Conservation (phyloP, 2,113 vertebrate genomes). For the Daboia siamensis region DNA sequence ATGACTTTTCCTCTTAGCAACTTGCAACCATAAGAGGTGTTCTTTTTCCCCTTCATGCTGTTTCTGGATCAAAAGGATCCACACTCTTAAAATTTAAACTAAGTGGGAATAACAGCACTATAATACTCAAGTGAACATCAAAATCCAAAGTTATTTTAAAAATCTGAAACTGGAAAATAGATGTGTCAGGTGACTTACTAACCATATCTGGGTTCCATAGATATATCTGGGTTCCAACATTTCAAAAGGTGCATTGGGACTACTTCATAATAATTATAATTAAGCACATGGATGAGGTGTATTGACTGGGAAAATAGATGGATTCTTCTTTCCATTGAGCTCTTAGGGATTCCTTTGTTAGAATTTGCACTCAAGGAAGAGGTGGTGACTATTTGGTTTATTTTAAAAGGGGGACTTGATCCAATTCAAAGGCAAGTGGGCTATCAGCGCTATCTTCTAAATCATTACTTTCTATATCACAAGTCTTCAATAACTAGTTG, state of each 20-base stretch:
- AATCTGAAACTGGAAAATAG: not conserved
- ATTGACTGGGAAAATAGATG: not conserved
- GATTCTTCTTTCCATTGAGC: not conserved
- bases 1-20: not conserved
- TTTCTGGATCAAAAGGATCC: constrained; percentile 31
- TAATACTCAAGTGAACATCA: not conserved
- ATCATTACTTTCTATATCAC: not conserved
- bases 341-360: not conserved
- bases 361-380: not conserved
- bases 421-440: not conserved
- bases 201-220: not conserved
- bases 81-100: constrained; percentile 15
- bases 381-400: not conserved
- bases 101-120: not conserved
- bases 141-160: not conserved
- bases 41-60: not conserved
- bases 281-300: not conserved
- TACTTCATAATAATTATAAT: not conserved
- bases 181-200: not conserved
- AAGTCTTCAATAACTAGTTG: not conserved
- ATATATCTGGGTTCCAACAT: not conserved
- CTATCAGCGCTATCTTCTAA: not conserved
- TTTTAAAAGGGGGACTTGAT: not conserved
- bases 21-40: not conserved
- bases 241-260: not conserved